Evolutionary conservation across 2,888 invertebrate genomes (phyloP).

Genomic region (Pemphredon lugubris): DNA sequence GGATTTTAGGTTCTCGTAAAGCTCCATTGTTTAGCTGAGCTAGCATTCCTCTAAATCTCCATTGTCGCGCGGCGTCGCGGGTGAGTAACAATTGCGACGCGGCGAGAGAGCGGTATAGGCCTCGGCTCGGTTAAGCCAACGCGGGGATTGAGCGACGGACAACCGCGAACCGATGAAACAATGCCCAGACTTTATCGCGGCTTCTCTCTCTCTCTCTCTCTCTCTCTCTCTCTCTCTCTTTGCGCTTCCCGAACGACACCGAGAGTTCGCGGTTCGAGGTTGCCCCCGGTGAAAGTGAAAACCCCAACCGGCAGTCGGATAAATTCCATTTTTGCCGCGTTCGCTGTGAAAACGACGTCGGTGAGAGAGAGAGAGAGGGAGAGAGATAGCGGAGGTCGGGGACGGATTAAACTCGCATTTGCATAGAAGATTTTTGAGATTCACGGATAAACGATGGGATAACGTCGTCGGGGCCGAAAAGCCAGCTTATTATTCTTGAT

Average conservation of each 20-base stretch:
- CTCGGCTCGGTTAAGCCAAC: slow-evolving; percentile 48
- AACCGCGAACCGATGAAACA: slow-evolving; percentile 33
- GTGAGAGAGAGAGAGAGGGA: no score
- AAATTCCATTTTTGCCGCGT: no score
- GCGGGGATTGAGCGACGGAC: slow-evolving; percentile 48
- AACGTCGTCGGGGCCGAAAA: no score
- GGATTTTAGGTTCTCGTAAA: slow-evolving; percentile 72
- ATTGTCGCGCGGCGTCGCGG: slow-evolving; percentile 61
- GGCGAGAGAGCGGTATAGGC: slow-evolving; percentile 41
- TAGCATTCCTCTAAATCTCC: slow-evolving; percentile 72
- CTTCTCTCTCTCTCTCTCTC: slow-evolving; percentile 18
- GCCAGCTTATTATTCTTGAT: no score
- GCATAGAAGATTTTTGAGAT: no score
- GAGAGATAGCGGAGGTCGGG: no score
- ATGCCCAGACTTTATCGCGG: slow-evolving; percentile 27
- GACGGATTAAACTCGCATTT: no score
- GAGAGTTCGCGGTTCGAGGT: no score
- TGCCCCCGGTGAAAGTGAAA: no score
- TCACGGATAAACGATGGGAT: no score
- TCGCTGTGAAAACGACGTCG: no score
- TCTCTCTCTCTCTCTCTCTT: slow-evolving; percentile 11
- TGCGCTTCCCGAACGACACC: slow-evolving; percentile 3
- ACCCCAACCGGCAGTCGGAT: not conserved
- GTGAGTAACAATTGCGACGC: slow-evolving; percentile 64
- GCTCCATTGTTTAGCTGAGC: slow-evolving; percentile 72